Base-by-base conservation (phyloP, 2,797 vertebrate species). In the Periparus ater region DNA sequence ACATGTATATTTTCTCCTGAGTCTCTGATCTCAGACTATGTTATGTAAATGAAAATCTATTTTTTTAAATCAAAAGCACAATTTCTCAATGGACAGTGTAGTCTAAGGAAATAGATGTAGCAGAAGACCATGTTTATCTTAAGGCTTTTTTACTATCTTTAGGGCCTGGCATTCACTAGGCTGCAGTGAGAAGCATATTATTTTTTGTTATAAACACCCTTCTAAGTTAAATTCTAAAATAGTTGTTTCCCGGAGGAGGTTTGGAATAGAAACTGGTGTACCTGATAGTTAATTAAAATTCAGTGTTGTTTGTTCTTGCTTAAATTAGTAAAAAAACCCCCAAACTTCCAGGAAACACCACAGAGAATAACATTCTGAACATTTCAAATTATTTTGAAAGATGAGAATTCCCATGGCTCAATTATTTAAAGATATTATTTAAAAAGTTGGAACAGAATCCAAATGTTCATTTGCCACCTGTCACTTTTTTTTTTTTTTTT, bases 241-340 rank as follows among this genome's bases (percentile, higher is more conserved):
- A 85, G 96, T 87, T 95, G 32, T 80, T 94, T 96, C 68, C 77
- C 2, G 85, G 93, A 89, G 94, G 88, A 96, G 95, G 83, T 68
- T 95, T 91, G 80, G 85, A 95, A 91, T 95, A 82, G 94, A 95
- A 84, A 91, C 89, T 80, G 89, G 32, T 94, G 90, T 96, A 96
- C 96, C 96, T 97, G 96, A 95, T 87, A 91, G 88, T 74, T 95
- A 77, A 95, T 96, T 97, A 94, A 95, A 96, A 97, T 97, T 94
- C 94, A 89, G 95, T 45, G 95, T 72, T 95, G 88, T 96, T 97
- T 97, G 89, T 95, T 95, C 93, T 87, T 95, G 53, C 90, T 83
- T 95, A 91, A 95, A 87, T 93, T 95, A 95, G 85, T 74, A 50
- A 20, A 71, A 70, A 91, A 91, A 79, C 7, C 42, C 42, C 83